Evolutionary conservation across 2,113 vertebrate genomes (phyloP).

Genomic region (Seriola quinqueradiata): DNA sequence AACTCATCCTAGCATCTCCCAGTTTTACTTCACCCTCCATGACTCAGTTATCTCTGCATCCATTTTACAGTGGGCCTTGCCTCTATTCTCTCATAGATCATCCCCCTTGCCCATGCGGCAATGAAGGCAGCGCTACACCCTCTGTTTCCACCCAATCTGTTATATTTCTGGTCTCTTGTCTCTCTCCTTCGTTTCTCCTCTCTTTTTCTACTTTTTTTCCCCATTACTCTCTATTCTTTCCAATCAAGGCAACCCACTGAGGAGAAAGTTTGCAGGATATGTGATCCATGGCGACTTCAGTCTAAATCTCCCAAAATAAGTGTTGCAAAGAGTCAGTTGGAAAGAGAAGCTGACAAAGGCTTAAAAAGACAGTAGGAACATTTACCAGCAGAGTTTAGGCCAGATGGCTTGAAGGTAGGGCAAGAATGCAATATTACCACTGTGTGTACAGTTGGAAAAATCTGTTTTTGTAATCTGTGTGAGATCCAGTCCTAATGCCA

Average conservation of each 20-base stretch:
- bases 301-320: conserved; percentile 20
- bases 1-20: conserved; percentile 7
- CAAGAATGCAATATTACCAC: conserved; percentile 23
- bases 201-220: conserved; percentile 7
- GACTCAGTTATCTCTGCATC: conserved; percentile 31
- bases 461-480: conserved; percentile 26
- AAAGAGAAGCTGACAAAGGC: background rate
- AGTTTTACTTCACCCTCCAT: conserved; percentile 6
- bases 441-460: conserved; percentile 12
- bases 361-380: background rate
- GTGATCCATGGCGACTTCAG: conserved; percentile 2
- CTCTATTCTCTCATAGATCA: conserved; percentile 2
- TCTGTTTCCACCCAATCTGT: conserved; percentile 30
- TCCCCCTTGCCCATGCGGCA: background rate
- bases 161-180: conserved; percentile 16
- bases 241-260: conserved; percentile 25
- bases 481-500: background rate
- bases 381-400: conserved; percentile 5
- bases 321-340: conserved; percentile 4
- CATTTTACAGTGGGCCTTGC: conserved; percentile 13
- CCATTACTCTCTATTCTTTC: background rate
- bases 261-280: conserved; percentile 21
- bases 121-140: conserved; percentile 12
- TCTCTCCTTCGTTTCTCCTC: background rate
- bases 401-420: conserved; percentile 25